Evolutionary conservation across 2,797 vertebrate species (phyloP), one percentile per base, ranked within the genome.

Genomic region (Phataginus tricuspis): DNA sequence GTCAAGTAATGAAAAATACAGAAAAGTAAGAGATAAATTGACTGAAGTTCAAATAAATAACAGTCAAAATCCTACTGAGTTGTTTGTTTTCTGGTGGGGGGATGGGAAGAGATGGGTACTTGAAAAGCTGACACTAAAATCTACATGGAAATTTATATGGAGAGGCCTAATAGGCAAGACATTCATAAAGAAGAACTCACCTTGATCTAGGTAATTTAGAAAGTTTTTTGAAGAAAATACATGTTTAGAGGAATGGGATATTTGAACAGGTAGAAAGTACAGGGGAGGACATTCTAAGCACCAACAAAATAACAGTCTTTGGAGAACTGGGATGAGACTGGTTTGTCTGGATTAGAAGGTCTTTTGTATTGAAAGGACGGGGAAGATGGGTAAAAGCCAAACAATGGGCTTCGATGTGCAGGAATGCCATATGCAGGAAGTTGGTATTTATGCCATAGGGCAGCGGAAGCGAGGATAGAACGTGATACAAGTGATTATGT

Each of bases 121-220:
- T 89, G 53, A 77, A 23, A 89, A 91, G 21, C 29, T 86, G 37
- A 63, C 31, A 59, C 42, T 75, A 53, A 77, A 77, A 79, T 86
- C 45, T 74, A 49, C 49, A 18, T 42, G 31, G 71, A 91, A 86
- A 79, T 34, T 31, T 49, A 49, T 59, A 89, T 19, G 55, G 21
- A 83, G 80, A 9, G 23, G 21, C 31, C 34, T 69, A 27, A 42
- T 51, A 79, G 34, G 13, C 19, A 25, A 85, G 25, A 68, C 4
- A 39, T 10, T 82, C 7, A 72, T 84, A 49, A 77, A 25, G 29
- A 71, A 88, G 61, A 66, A 15, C 45, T 71, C 34, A 57, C 2
- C 66, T 79, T 91, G 59, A 12, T 45, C 8, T 42, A 34, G 34
- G 59, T 51, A 63, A n/a, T 37, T 80, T 75, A 74, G 5, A 69